A percentile compares a stretch with the other conserved stretches of the same genome.
Evolutionary conservation across 2,113 vertebrate genomes (phyloP).

Genomic region (Alligator sinensis): DNA sequence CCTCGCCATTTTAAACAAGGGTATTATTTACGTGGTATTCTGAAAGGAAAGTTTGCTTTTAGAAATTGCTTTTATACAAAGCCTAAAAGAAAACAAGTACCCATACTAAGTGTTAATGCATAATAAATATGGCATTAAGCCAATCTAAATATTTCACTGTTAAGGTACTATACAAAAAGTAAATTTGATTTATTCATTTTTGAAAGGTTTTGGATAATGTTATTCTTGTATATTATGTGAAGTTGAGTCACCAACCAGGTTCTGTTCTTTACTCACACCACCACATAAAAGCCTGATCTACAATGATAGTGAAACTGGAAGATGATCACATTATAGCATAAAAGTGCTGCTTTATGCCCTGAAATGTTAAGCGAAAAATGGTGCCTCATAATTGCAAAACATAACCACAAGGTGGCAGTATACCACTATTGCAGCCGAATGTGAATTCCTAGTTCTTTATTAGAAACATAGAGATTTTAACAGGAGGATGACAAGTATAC

Average conservation of each 20-base stretch:
- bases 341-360: not conserved
- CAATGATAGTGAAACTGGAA: not conserved
- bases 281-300: not conserved
- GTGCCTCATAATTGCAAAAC: not conserved
- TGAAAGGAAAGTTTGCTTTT: too few species aligned
- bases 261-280: not conserved
- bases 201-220: too few species aligned
- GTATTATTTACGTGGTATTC: too few species aligned
- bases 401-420: conserved; percentile 61
- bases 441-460: not conserved
- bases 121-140: too few species aligned
- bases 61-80: too few species aligned
- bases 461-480: not conserved
- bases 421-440: not conserved
- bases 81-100: too few species aligned
- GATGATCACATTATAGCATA: not conserved
- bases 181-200: too few species aligned
- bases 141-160: too few species aligned
- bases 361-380: conserved; percentile 20
- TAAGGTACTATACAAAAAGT: too few species aligned
- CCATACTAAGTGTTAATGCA: too few species aligned
- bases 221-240: too few species aligned
- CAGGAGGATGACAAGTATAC: not conserved
- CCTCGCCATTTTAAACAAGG: too few species aligned
- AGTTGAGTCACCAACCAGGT: not conserved